These are phyloP conservation scores for Timema cristinae DNA, from an alignment of 2,888 invertebrate species.

Conservation along the genomic window DNA sequence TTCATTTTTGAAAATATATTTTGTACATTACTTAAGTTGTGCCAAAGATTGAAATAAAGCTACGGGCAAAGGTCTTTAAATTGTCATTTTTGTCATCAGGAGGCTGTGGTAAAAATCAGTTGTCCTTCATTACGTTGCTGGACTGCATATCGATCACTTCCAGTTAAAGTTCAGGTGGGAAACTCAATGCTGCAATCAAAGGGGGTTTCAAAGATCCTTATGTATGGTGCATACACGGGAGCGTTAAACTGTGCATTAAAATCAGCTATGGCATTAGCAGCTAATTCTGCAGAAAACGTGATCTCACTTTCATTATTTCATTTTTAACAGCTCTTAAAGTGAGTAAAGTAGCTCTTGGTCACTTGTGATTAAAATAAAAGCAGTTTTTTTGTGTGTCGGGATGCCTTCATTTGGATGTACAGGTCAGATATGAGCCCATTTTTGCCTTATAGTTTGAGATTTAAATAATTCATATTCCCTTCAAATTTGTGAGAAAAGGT, in stretches of 20 bases:
- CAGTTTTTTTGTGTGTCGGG: neutral
- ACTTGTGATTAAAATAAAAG: neutral
- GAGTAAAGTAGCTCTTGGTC: neutral
- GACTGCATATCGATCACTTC: neutral
- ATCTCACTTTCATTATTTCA: neutral
- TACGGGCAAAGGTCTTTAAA: neutral
- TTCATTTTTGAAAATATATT: neutral
- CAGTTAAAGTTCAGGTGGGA: conserved; percentile 2
- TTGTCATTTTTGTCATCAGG: neutral
- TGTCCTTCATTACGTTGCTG: conserved; percentile 10
- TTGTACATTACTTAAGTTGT: neutral
- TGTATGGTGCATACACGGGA: neutral
- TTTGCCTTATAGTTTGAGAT: neutral
- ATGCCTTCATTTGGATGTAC: neutral
- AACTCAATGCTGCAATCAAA: neutral
- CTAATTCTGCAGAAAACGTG: neutral
- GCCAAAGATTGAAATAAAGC: too few relatives aligned
- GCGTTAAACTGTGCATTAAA: neutral
- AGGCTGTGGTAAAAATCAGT: neutral
- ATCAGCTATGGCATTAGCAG: neutral
- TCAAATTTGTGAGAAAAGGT: too few relatives aligned
- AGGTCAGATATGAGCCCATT: neutral
- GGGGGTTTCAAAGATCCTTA: neutral
- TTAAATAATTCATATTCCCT: too few relatives aligned
- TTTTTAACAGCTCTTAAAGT: neutral